Conservation (phyloP, 2,113 vertebrate species). For the Myrmecophaga tridactyla region DNA sequence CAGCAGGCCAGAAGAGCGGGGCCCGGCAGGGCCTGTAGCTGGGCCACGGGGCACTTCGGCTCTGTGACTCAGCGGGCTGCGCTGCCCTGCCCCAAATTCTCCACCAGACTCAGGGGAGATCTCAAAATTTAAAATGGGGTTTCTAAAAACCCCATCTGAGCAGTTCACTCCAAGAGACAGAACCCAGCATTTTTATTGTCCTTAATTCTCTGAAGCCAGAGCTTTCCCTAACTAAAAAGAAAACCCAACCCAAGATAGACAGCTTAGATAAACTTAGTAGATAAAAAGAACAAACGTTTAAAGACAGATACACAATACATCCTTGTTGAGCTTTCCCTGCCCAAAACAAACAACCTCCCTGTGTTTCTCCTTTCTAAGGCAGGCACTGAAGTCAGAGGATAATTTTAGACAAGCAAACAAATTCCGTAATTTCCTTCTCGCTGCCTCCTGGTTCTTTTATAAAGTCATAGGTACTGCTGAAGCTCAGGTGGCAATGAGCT, state of each 20-base stretch:
- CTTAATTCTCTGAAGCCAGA: neutral
- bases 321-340: neutral
- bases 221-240: neutral
- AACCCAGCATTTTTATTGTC: rapidly evolving
- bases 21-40: too few species aligned
- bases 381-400: neutral
- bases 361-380: neutral
- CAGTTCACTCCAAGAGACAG: too few species aligned
- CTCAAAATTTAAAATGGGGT: too few species aligned
- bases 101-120: too few species aligned
- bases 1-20: too few species aligned
- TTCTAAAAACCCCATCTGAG: neutral
- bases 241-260: neutral
- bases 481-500: neutral
- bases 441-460: neutral
- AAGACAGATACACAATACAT: neutral
- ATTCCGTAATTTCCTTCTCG: neutral
- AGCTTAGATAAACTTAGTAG: rapidly evolving
- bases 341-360: constrained; percentile 24
- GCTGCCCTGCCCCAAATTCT: too few species aligned
- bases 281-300: neutral
- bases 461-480: neutral
- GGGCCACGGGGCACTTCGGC: too few species aligned
- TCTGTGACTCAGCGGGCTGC: too few species aligned
- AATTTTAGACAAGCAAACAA: constrained; percentile 8